Evolutionary conservation across 2,113 vertebrate species (phyloP).

Genomic region (Regulus satrapa): DNA sequence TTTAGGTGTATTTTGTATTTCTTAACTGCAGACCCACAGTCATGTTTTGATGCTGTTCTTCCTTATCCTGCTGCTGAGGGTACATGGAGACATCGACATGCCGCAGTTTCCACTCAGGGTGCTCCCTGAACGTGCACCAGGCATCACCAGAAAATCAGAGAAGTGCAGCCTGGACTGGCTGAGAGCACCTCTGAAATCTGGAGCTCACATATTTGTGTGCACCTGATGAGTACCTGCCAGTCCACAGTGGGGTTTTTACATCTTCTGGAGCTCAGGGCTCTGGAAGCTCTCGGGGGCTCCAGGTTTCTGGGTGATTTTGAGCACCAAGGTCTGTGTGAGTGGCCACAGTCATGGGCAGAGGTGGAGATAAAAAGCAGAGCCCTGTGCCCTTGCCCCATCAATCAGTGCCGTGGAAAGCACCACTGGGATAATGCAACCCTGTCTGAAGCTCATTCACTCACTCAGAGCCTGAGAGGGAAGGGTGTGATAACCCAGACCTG

Average conservation of each 20-base stretch:
- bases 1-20: background rate
- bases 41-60: background rate
- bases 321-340: background rate
- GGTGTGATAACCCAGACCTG: background rate
- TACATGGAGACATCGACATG: background rate
- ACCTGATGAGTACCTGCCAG: background rate
- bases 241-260: accelerated
- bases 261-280: background rate
- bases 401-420: background rate
- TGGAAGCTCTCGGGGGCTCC: background rate
- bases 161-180: background rate
- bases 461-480: background rate
- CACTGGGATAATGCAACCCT: background rate
- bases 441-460: background rate
- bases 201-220: too few relatives aligned
- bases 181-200: background rate
- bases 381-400: background rate
- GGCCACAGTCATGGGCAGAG: background rate
- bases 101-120: background rate
- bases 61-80: background rate
- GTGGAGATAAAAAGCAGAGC: background rate
- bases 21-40: background rate
- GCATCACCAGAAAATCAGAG: background rate
- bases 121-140: background rate
- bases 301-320: accelerated